These are phyloP conservation scores for Notarius lentiginosus DNA, from an alignment of 2,113 vertebrate species.

Conservation along the genomic window DNA sequence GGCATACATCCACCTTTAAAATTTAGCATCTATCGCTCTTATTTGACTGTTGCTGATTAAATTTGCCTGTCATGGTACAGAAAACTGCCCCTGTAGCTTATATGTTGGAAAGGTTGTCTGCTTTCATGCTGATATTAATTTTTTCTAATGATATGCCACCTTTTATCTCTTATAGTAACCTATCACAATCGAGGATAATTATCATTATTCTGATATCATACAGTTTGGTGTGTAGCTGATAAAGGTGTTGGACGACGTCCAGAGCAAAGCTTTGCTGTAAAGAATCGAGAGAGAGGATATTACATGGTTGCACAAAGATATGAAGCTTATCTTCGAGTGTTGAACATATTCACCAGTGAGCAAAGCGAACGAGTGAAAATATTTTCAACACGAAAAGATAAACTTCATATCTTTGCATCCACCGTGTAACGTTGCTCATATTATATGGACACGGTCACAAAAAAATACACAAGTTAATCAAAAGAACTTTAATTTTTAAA, in stretches of 20 bases:
- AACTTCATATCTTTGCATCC: too few relatives aligned
- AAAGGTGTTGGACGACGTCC: not conserved
- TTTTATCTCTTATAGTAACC: not conserved
- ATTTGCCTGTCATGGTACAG: slow-evolving; percentile 28
- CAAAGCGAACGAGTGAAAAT: too few relatives aligned
- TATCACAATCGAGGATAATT: too few relatives aligned
- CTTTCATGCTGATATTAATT: not conserved
- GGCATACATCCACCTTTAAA: not conserved
- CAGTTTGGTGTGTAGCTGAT: not conserved
- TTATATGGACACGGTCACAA: too few relatives aligned
- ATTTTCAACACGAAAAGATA: too few relatives aligned
- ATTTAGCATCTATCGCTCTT: not conserved
- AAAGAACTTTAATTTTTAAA: too few relatives aligned
- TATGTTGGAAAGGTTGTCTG: not conserved
- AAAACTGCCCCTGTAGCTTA: slow-evolving; percentile 27
- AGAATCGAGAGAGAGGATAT: too few relatives aligned
- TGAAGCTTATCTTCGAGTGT: too few relatives aligned
- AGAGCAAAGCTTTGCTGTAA: not conserved
- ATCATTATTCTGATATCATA: not conserved
- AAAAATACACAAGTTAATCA: too few relatives aligned
- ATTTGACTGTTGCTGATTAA: slow-evolving; percentile 34
- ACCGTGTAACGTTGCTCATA: too few relatives aligned
- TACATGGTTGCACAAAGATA: too few relatives aligned
- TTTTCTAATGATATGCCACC: not conserved
- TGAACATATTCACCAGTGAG: too few relatives aligned